Evolutionary conservation across 2,797 vertebrate genomes (phyloP).

Genomic region (Anas bernieri): DNA sequence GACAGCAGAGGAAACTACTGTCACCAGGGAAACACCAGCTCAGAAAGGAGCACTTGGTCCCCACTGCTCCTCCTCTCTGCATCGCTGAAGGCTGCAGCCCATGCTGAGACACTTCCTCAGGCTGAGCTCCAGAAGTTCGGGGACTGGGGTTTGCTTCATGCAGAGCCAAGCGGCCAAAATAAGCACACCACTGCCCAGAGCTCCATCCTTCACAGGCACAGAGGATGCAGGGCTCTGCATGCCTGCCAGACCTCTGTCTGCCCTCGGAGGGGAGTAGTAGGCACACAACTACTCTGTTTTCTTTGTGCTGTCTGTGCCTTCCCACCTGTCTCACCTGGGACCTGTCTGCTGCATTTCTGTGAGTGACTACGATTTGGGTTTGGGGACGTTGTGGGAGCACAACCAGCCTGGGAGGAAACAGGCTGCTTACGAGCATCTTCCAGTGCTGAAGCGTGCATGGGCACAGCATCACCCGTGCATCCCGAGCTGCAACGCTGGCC

Average conservation of each 20-base stretch:
- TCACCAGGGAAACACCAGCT: constrained; percentile 20
- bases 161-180: neutral
- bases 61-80: neutral
- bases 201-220: fast-evolving
- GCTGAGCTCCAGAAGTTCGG: neutral
- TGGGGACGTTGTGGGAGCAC: neutral
- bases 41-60: neutral
- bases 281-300: neutral
- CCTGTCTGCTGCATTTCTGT: neutral
- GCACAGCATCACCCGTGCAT: neutral
- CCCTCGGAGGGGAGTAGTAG: neutral
- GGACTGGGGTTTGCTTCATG: neutral
- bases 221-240: neutral
- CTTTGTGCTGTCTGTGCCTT: neutral
- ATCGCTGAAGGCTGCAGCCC: neutral
- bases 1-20: neutral
- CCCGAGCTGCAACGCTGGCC: neutral
- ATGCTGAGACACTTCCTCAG: neutral
- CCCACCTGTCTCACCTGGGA: neutral
- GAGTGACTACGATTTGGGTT: neutral
- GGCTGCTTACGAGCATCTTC: neutral
- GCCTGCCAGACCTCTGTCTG: neutral
- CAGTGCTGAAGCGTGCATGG: fast-evolving
- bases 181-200: fast-evolving
- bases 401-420: neutral